A percentile compares a stretch with the other conserved stretches of the same genome.
phyloP scores from a whole-genome alignment of 2,888 invertebrate species.

The Stegana nigrithorax region DNA sequence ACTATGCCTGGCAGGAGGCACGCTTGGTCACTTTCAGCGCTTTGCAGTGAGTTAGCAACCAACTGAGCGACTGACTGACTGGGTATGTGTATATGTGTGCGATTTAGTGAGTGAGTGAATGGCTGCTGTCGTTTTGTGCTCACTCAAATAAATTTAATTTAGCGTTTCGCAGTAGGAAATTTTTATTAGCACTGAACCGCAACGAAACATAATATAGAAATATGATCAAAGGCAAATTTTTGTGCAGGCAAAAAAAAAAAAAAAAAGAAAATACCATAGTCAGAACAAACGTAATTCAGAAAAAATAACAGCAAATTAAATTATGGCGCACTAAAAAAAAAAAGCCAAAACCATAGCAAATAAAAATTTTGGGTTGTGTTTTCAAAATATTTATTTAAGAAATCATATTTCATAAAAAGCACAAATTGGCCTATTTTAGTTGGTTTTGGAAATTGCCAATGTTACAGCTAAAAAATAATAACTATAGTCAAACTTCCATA shows the following conservation, averaged over 20 bases:
- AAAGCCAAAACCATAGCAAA: not conserved
- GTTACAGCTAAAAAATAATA: no score
- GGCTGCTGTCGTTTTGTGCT: not conserved
- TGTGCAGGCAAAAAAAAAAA: not conserved
- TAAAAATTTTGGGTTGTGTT: no score
- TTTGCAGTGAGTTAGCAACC: not conserved
- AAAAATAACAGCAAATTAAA: not conserved
- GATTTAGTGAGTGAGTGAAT: no score
- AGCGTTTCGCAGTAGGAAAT: not conserved
- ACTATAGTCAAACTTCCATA: no score
- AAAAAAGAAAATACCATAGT: not conserved
- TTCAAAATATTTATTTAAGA: no score
- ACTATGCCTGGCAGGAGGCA: not conserved
- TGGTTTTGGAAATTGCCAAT: no score
- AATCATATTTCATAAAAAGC: not conserved
- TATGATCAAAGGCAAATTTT: constrained; percentile 1
- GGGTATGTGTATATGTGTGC: no score
- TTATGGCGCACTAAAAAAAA: not conserved
- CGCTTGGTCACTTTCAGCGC: no score
- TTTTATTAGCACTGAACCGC: constrained; percentile 10
- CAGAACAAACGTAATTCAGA: not conserved
- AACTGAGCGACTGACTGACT: not conserved
- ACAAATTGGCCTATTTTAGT: no score
- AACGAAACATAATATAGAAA: constrained; percentile 1
- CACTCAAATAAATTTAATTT: constrained; percentile 9